Base-by-base conservation (phyloP, 1,140 invertebrate species). In the Lineus longissimus region DNA sequence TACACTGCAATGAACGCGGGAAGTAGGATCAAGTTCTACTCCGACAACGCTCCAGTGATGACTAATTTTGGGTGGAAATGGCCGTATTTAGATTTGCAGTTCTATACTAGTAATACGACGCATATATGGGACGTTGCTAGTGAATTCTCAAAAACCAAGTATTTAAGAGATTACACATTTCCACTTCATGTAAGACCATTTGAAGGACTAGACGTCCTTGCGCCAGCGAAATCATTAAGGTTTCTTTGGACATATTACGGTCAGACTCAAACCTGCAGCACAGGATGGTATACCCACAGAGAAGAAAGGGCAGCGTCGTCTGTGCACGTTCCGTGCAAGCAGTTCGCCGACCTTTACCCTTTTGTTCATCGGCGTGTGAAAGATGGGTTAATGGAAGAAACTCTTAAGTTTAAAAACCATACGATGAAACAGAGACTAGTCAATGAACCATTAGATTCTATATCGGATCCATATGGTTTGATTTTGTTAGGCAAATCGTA, bases 361-460 rank as follows among this genome's bases (percentile, higher is more conserved):
- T 51, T 51, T n/a, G 47, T 51, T n/a, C 47, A 51, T 51, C 47
- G 47, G 9, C 47, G 47, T 51, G 9, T 51, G n/a, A 51, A 19
- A n/a, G n/a, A 51, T 27, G 47, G 19, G 4, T 9, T 27, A 9
- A 51, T 51, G 47, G 47, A 51, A n/a, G 47, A 51, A n/a, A 51
- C 47, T 7, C 47, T 51, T 6, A 51, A 23, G 9, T 23, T 51
- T n/a, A n/a, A n/a, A 9, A 51, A 51, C n/a, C n/a, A n/a, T 23
- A 51, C 47, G 6, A 7, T 51, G n/a, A 6, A 51, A 4, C n/a
- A 9, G 6, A 51, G 9, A 9, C n/a, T 23, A 9, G 25, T 27
- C n/a, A 51, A 51, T n/a, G 47, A 51, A 51, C 47, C 47, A 4
- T 4, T n/a, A 23, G 47, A 51, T 51, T 51, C 47, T 23, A 51